Evolutionary conservation across 2,888 invertebrate genomes (phyloP), one percentile per base, ranked within the genome.

Genomic region (Platycnemis pennipes): DNA sequence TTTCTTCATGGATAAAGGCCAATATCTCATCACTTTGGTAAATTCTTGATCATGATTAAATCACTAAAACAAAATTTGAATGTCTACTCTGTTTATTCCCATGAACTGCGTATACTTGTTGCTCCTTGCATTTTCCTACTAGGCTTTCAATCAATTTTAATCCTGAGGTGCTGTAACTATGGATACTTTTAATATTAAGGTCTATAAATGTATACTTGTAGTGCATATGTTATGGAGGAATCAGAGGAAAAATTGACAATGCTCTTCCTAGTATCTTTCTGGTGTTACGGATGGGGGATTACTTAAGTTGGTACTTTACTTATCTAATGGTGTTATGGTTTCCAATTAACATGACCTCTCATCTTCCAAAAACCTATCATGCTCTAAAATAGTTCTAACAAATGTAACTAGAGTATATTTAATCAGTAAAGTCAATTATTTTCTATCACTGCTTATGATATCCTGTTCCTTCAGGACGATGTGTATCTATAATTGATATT

Each of bases 291-390:
- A 91, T 91, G 26, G n/a, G 37, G 31, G 53, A 91, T 63, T 63
- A 49, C 91, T 91, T 91, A 44, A 19, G 44, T 22, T 63, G 56
- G 44, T 26, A n/a, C n/a, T n/a, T n/a, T n/a, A n/a, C 91, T 91
- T 91, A 26, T 91, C 91, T 91, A 63, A 91, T 91, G 91, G 91
- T 91, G 91, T 91, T 42, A 22, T 91, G 91, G 91, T 91, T 91
- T 91, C 91, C 42, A 26, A 91, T 63, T 91, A 91, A 91, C 63
- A 63, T 26, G 8, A 42, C 53, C 63, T 91, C 26, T 26, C 77
- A 31, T 0, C 31, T 77, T 1, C 37, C 77, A 16, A 63, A 3
- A 26, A 8, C 77, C 31, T 77, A 77, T n/a, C n/a, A n/a, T n/a
- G n/a, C n/a, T n/a, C n/a, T n/a, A n/a, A n/a, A n/a, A n/a, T n/a